Evolutionary conservation across 2,797 vertebrate genomes (phyloP), one percentile per base, ranked within the genome.

Genomic region (Sebastes steindachneri): DNA sequence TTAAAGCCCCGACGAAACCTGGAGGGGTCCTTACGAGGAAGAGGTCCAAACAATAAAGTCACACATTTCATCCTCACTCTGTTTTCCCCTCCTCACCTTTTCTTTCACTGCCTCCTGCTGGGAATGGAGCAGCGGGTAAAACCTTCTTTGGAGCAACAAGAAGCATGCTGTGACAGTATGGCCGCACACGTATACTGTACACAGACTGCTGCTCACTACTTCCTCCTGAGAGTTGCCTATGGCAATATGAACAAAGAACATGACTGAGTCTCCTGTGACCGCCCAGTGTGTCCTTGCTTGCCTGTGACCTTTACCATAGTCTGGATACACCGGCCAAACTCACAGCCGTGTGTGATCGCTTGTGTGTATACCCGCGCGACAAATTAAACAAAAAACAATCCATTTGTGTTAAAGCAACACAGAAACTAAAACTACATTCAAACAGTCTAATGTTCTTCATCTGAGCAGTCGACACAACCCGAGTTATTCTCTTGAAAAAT

Each of bases 241-340:
- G 87, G 91, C 83, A 87, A 81, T 72, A 90, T 80, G 84, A 94
- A 88, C 93, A 83, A 69, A 86, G 79, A 88, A 84, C 66, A 70
- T 41, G 48, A 60, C 77, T 28, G 74, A 82, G 86, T 87, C 84
- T 92, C 86, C 86, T 79, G 75, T 75, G 86, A 84, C 84, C 71
- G 35, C 65, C 57, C 66, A 71, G 71, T 25, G 64, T 71, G 63
- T 74, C 66, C 75, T 37, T 31, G 77, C 63, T 74, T 58, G 75
- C 35, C 51, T 80, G 54, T 86, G 87, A 90, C 84, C 85, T 88
- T 90, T 89, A 84, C 64, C 54, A 31, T 48, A 59, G 64, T 88
- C 33, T 26, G 31, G 66, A 82, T 57, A 71, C 23, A 60, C 11
- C 14, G 33, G 29, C 51, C 64, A 45, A 67, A 75, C 69, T 77